Base-by-base conservation (phyloP, 2,888 invertebrate species). In the Lingula anatina region DNA sequence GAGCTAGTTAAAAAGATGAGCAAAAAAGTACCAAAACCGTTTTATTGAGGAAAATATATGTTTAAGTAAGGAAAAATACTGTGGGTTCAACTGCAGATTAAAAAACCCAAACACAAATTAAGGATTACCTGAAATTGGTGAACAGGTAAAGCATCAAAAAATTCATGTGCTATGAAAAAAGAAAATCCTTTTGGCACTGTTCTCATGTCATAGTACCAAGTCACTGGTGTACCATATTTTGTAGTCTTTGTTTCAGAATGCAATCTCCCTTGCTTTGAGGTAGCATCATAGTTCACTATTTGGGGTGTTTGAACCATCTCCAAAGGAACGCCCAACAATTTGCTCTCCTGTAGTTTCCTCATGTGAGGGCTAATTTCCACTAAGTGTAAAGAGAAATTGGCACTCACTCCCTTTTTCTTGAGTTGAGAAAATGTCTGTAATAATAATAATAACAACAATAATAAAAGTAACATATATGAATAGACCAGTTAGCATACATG, bases 71-170 rank as follows among this genome's bases (percentile, higher is more conserved):
- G n/a, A n/a, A n/a, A n/a, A n/a, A n/a, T n/a, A n/a, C n/a, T n/a
- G n/a, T n/a, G n/a, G n/a, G n/a, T n/a, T n/a, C n/a, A n/a, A n/a
- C n/a, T n/a, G n/a, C n/a, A n/a, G n/a, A n/a, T n/a, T n/a, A n/a
- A n/a, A 12, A 31, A 31, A 31, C 31, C 15, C 15, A 12, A 31
- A 31, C 9, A 31, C 9, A 31, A 31, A 12, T 9, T 43, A 7
- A 25, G 51, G 73, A 73, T 76, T 75, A 87, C 88, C 79, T 90
- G 86, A 77, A 97, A 89, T 73, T 95, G 95, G 72, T 97, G 95
- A 56, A 97, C 84, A 0, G 99, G 99, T 31, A 99, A 77, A 1
- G 95, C 96, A 82, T 99, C 99, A 73, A 99, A 93, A 79, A 99
- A 99, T 75, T 99, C 99, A 79, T 99, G 93, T 9, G 96, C 97